Base-by-base conservation (phyloP, 2,113 vertebrate species). In the Erinaceus europaeus region DNA sequence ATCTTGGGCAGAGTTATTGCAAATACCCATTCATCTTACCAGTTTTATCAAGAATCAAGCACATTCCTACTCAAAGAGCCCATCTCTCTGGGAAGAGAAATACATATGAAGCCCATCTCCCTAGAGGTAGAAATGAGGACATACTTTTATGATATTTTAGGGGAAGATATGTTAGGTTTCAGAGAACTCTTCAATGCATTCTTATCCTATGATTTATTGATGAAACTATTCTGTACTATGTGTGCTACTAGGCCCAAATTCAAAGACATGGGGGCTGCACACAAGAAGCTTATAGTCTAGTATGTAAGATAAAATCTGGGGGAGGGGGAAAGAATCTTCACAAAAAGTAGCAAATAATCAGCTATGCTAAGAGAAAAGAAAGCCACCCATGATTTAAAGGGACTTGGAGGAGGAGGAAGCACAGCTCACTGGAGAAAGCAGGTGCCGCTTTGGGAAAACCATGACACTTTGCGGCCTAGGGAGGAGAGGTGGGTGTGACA, bases 401-500 rank as follows among this genome's bases (percentile, higher is more conserved):
- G 71, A 64, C 53, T 65, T 15, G n/a, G 72, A 88, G 86, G 61
- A 84, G 80, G 77, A 71, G 81, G 91, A 69, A 80, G 67, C 44
- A 38, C 18, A 90, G 48, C 65, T 80, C 62, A 67, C 50, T 15
- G 72, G 76, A 76, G 32, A 64, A 69, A 65, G 72, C 21, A 64
- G 80, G 38, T 52, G 55, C 2, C 1, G 71, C 65, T 92, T 50
- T 4, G 3, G 79, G 55, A 91, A 76, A 91, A 90, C 89, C 44
- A 73, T 68, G 93, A 74, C 76, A 80, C 84, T 81, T 36, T 34
- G 25, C 2, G 74, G 89, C 91, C 91, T 52, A 61, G 74, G n/a
- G n/a, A 91, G 64, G 64, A 90, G 59, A 90, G 84, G 95, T 95
- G 74, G 92, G 94, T 5, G 94, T 94, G 95, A 95, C 82, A 94